Evolutionary conservation across 2,888 invertebrate genomes (phyloP), one percentile per base, ranked within the genome.

Genomic region (Octodonta nipae): DNA sequence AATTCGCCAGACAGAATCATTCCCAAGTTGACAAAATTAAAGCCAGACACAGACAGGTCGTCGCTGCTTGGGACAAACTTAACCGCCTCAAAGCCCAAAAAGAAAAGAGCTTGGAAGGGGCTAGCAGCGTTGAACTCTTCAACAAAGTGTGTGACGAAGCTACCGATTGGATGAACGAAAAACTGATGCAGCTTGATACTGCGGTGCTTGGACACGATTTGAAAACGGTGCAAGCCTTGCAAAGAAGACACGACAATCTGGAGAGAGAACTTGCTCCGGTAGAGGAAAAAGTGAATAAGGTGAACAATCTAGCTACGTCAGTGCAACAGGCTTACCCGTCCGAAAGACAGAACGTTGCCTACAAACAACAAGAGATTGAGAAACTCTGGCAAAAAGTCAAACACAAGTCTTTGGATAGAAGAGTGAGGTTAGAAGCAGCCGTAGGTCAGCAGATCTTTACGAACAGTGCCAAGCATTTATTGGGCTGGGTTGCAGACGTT

Each of bases 141-240:
- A 80, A 89, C 54, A 81, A 92, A 33, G 88, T 89, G 0, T 96
- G 95, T 60, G 92, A 91, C 55, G 96, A 96, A 58, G 88, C 93
- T 0, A 76, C 83, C 43, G 92, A 92, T 55, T 96, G 96, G 95
- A 95, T 98, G 84, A 69, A 78, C 33, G 95, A 95, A 64, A 96
- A 96, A 63, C 86, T 88, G 68, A 78, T 80, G 38, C 88, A 91
- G 56, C 60, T 93, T 35, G 88, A 87, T 26, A 77, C 74, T 0
- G 73, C 75, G 1, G 76, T 77, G 17, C 58, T 80, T 2, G 88
- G 86, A 0, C 78, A 82, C 3, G 93, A 93, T 63, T 67, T 93
- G 25, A 80, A 88, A 49, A 89, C 91, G 0, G 91, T 92, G 0
- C 79, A 86, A 49, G 89, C 92, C 1, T 59, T 93, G 43, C 92